A percentile compares a stretch with the other conserved stretches of the same genome.
phyloP scores from a whole-genome alignment of 2,113 vertebrate genomes.

The Sapayoa aenigma region DNA sequence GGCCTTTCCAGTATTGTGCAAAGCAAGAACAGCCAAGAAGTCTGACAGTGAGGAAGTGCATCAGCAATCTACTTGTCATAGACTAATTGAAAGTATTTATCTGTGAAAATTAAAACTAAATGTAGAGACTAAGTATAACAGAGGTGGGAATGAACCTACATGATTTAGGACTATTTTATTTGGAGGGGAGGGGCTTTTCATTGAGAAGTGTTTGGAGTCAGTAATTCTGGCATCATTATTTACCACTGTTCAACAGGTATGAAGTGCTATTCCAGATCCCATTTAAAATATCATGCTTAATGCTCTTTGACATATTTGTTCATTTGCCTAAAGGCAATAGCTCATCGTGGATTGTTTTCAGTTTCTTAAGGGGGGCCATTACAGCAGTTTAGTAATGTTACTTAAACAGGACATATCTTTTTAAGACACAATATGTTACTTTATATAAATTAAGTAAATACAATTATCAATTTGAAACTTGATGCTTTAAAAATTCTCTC shows the following conservation, averaged over 20 bases:
- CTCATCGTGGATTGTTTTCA: conserved; percentile 3
- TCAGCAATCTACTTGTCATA: background rate
- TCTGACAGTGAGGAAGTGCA: background rate
- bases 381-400: conserved; percentile 22
- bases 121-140: background rate
- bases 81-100: background rate
- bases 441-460: conserved; percentile 51
- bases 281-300: background rate
- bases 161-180: background rate
- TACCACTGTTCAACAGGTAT: background rate
- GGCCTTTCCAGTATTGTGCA: background rate
- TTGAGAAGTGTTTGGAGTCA: background rate
- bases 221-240: conserved; percentile 2
- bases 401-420: conserved; percentile 32
- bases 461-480: conserved; percentile 26
- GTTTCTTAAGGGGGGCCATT: conserved; percentile 49
- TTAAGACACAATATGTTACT: background rate
- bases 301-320: conserved; percentile 33
- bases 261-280: background rate
- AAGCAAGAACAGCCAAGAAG: background rate
- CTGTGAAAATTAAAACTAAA: background rate
- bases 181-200: background rate
- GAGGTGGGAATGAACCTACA: background rate
- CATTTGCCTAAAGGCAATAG: conserved; percentile 16
- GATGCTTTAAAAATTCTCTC: background rate